Evolutionary conservation across 2,888 invertebrate species (phyloP).

Genomic region (Andrena fulva): DNA sequence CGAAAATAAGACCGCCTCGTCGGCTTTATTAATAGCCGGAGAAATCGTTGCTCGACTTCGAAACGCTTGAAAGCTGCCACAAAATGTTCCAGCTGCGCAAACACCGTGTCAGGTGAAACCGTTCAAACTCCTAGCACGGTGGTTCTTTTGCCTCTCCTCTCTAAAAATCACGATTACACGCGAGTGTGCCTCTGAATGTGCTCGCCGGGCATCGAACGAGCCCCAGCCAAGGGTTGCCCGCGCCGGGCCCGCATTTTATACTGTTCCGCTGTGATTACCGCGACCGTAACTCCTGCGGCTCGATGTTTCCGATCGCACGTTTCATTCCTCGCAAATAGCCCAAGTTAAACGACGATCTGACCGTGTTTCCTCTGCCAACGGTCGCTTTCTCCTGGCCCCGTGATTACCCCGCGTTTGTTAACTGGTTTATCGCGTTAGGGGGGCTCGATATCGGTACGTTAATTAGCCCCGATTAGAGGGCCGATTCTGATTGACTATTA

Average conservation of each 20-base stretch:
- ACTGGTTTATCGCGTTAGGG: constrained; percentile 17
- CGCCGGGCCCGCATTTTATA: too few species aligned
- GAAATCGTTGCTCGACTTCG: constrained; percentile 60
- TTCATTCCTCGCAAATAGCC: neutral
- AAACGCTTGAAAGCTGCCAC: constrained; percentile 55
- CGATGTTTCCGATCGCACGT: neutral
- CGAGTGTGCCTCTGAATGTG: constrained; percentile 16
- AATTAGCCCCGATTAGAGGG: constrained; percentile 40
- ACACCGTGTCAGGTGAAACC: constrained; percentile 70
- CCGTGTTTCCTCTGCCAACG: neutral
- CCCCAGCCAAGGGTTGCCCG: neutral
- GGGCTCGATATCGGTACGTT: constrained; percentile 28
- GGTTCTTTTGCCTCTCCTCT: constrained; percentile 3
- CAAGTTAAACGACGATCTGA: neutral
- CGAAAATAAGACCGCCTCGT: neutral
- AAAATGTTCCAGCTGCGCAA: constrained; percentile 69
- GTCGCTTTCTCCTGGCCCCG: neutral
- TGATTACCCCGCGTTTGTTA: constrained; percentile 25
- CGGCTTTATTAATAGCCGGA: constrained; percentile 62
- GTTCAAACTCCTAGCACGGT: constrained; percentile 30
- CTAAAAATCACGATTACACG: constrained; percentile 25
- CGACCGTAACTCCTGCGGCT: neutral
- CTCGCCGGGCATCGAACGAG: constrained; percentile 1
- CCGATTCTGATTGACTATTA: constrained; percentile 41
- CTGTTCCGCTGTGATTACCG: neutral